phyloP scores from a whole-genome alignment of 2,797 vertebrate species.

The Falco naumanni region DNA sequence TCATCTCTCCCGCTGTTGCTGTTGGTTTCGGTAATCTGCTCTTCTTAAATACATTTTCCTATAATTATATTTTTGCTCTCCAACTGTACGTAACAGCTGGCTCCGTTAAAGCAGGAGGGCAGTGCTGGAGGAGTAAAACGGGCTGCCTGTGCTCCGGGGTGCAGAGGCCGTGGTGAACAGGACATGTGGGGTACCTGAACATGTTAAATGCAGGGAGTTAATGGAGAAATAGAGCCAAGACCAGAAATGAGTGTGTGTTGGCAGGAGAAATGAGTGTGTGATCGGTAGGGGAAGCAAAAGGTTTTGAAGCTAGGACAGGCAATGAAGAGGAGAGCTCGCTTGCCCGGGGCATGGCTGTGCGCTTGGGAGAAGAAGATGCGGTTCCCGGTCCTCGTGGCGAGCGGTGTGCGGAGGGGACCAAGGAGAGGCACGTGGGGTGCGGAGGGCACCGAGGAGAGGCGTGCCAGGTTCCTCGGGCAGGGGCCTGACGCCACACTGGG shows the following conservation, averaged over 20 bases:
- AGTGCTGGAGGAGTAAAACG: not conserved
- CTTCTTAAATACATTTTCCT: not conserved
- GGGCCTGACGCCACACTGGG: not conserved
- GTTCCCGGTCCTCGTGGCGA: not conserved
- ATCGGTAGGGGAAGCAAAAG: not conserved
- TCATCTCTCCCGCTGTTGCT: not conserved
- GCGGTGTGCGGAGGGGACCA: not conserved
- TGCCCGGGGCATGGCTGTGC: fast-evolving
- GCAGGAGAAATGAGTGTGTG: not conserved
- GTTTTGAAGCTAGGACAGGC: not conserved
- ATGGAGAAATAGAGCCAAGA: not conserved
- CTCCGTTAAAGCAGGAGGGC: not conserved
- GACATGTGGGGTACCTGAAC: not conserved
- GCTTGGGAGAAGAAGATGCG: not conserved
- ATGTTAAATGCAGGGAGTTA: not conserved
- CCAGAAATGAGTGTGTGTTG: not conserved
- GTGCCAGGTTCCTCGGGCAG: not conserved
- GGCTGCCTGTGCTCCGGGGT: not conserved
- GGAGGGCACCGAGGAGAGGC: not conserved
- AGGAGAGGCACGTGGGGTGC: too few relatives aligned
- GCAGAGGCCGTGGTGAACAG: not conserved
- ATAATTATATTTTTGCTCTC: not conserved
- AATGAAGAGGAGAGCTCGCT: not conserved
- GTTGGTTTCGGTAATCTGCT: not conserved
- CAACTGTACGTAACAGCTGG: fast-evolving